A percentile compares a stretch with the other conserved stretches of the same genome.
phyloP scores from a whole-genome alignment of 2,888 invertebrate species.

The Agrotis clavis region DNA sequence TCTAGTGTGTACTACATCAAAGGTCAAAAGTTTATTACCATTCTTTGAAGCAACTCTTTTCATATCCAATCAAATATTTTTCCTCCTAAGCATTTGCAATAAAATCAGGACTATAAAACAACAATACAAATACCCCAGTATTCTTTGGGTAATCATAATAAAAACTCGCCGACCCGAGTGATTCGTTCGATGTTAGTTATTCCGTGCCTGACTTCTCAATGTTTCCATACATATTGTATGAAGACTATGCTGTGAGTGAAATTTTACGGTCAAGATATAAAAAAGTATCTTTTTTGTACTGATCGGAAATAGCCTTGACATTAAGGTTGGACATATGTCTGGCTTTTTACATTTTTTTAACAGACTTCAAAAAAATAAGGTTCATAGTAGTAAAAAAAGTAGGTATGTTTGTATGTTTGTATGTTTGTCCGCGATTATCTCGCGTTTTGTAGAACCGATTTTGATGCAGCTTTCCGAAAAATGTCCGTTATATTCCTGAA shows the following conservation, averaged over 20 bases:
- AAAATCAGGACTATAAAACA: conserved; percentile 66
- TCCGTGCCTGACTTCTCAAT: conserved; percentile 70
- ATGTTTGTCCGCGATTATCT: too few species aligned
- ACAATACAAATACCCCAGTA: conserved; percentile 60
- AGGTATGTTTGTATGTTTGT: too few species aligned
- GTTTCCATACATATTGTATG: conserved; percentile 70
- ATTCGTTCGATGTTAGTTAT: conserved; percentile 49
- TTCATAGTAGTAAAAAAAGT: too few species aligned
- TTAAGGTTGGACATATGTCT: not conserved
- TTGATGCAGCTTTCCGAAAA: too few species aligned
- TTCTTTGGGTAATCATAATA: conserved; percentile 70
- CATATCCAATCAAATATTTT: conserved; percentile 12
- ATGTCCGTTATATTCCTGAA: too few species aligned
- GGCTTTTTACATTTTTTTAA: not conserved
- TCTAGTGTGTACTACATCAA: not conserved
- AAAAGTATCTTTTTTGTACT: conserved; percentile 27
- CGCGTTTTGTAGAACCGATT: too few species aligned
- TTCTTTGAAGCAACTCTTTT: not conserved
- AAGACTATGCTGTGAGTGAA: conserved; percentile 66
- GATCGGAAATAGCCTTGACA: conserved; percentile 16
- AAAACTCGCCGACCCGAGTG: conserved; percentile 50
- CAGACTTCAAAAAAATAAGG: too few species aligned
- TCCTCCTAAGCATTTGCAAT: conserved; percentile 24
- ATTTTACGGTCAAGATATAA: conserved; percentile 46
- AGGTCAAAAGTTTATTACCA: not conserved